Evolutionary conservation across 2,888 invertebrate genomes (phyloP), one percentile per base, ranked within the genome.

Genomic region (Petrolisthes manimaculis): DNA sequence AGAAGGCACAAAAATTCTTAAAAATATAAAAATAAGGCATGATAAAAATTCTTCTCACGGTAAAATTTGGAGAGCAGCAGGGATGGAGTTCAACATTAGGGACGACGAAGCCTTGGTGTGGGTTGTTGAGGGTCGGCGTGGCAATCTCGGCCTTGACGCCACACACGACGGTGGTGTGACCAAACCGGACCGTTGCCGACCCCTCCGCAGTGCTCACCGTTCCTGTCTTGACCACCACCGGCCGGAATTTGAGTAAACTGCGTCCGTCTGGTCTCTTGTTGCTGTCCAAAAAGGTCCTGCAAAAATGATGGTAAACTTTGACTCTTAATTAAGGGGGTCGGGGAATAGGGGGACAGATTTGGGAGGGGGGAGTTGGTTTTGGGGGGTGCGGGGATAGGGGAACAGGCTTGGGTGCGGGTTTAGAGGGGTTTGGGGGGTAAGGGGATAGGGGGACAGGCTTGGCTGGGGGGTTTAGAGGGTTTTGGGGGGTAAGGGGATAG

Each of bases 151-250:
- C 95, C 94, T 97, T 96, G 86, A 97, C 95, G 6, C 97, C 97
- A 93, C 97, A 97, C 82, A 97, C 94, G 71, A 97, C 95, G 79
- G 96, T 95, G 1, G 97, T 97, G 92, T 96, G 96, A 37, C 97
- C 97, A 92, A 97, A 94, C 4, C 90, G 89, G 0, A 95, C 95
- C 75, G 96, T 94, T 4, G 96, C 95, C 4, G 96, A 96, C 79
- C 96, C 95, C 92, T 96, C 96, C 0, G 96, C 95, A 78, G 95
- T 95, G 56, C 93, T 93, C 84, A 95, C 94, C 0, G 95, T 94
- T 84, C 94, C 94, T 51, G 95, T 93, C 92, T 95, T 95, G 8
- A 96, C 93, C 54, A 95, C 94, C 83, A 95, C 94, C 51, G 95
- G 95, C 82, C 97, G 94, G 92, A 95, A 96, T 92, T 95, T 95